Evolutionary conservation across 2,113 vertebrate species (phyloP).

Genomic region (Anas platyrhynchos): DNA sequence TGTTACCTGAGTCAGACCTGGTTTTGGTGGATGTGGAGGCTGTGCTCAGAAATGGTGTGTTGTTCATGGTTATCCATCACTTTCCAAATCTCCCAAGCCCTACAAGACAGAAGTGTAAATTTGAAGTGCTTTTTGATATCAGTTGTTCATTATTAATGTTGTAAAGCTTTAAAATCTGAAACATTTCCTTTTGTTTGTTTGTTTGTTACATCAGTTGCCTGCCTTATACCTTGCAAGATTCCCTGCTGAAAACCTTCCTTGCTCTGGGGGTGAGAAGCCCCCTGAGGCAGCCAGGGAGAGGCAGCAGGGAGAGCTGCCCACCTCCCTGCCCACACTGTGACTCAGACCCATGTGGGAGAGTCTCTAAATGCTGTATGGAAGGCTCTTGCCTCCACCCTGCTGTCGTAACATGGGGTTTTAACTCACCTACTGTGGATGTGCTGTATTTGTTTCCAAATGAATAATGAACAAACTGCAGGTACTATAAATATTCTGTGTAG

Average conservation of each 20-base stretch:
- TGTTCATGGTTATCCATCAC: not conserved
- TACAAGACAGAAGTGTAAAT: not conserved
- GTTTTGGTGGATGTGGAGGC: not conserved
- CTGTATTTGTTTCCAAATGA: conserved; percentile 35
- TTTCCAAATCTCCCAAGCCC: not conserved
- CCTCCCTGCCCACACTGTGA: not conserved
- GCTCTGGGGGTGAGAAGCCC: not conserved
- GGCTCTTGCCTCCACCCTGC: not conserved
- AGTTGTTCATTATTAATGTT: not conserved
- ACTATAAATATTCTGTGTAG: not conserved
- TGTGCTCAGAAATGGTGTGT: not conserved
- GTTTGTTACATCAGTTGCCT: not conserved
- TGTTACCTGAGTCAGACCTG: not conserved
- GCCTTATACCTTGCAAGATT: not conserved
- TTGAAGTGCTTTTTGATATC: not conserved
- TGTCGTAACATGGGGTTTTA: conserved; percentile 41
- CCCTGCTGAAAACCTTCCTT: not conserved
- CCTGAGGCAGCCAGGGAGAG: not conserved
- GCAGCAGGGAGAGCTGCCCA: not conserved
- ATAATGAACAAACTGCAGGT: not conserved
- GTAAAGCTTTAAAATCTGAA: not conserved
- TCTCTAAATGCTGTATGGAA: conserved; percentile 1
- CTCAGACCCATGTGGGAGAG: not conserved
- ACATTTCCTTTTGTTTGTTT: not conserved
- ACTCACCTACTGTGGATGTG: not conserved